Percentiles rank a stretch among this genome's conserved stretches.
phyloP scores from a whole-genome alignment of 1,140 invertebrate genomes.

The Drosophila ercepeae region DNA sequence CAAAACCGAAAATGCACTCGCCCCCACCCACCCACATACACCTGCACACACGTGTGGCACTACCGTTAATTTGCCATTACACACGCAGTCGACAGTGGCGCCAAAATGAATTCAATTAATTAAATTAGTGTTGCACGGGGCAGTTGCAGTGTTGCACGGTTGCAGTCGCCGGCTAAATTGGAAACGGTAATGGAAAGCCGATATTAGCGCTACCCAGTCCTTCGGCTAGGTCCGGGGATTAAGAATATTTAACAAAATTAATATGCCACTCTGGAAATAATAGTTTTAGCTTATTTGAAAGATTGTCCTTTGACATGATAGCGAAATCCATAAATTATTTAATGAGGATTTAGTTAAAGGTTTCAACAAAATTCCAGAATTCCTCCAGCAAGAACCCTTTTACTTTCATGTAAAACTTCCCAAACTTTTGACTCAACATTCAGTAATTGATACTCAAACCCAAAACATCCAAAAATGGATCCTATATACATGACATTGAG shows the following conservation, averaged over 20 bases:
- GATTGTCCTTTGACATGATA: neutral
- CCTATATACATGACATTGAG: neutral
- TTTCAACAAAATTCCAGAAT: no score
- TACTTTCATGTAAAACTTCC: neutral
- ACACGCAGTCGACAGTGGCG: constrained; percentile 25
- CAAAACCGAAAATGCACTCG: constrained; percentile 65
- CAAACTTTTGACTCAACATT: neutral
- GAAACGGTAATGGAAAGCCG: constrained; percentile 7
- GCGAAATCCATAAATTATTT: no score
- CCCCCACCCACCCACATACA: constrained; percentile 29
- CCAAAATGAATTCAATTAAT: constrained; percentile 78
- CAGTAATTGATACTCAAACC: neutral
- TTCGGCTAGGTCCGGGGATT: neutral
- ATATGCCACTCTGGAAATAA: neutral
- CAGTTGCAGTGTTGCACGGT: constrained; percentile 33
- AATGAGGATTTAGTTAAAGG: no score
- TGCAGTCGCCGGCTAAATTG: constrained; percentile 31
- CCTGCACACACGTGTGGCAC: neutral
- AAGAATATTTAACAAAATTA: neutral
- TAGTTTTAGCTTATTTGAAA: neutral
- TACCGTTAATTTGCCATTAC: constrained; percentile 60
- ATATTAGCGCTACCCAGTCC: neutral
- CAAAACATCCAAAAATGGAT: neutral
- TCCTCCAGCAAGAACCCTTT: neutral
- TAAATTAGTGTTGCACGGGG: constrained; percentile 60